Base-by-base conservation (phyloP, 2,113 vertebrate genomes). In the Caranx melampygus region DNA sequence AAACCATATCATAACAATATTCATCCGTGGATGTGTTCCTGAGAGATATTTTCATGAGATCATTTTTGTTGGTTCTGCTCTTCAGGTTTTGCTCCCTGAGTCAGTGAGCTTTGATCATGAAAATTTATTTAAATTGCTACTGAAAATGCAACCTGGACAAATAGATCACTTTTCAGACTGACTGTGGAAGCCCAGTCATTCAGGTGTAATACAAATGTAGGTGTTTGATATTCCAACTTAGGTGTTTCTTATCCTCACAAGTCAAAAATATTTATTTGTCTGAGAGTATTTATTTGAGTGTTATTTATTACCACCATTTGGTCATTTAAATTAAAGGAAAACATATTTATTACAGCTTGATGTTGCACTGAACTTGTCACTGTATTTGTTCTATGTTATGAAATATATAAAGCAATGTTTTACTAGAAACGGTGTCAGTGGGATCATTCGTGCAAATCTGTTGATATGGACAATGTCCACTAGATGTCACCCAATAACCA, bases 271-370 rank as follows among this genome's bases (percentile, higher is more conserved):
- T 91, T 80, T 81, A 86, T 21, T 72, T 85, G 47, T 87, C 6
- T 75, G 2, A 61, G 18, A 67, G 16, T 87, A 84, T 92, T 88
- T 93, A 88, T 89, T 90, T 88, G 20, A 67, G n/a, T 79, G 57
- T 84, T 89, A 91, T 90, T 93, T 92, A 93, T 91, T 88, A 13
- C 57, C 45, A 75, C 26, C 21, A 59, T 31, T 47, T 81, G 65
- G 20, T 79, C 4, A 67, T 79, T 86, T 84, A 80, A 82, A n/a
- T 90, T 80, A 64, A 77, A 72, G 10, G n/a, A 62, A 76, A 82
- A 33, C 51, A 55, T 93, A 91, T 92, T 90, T 91, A 93, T 88
- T 84, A 86, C 65, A 59, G 88, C 47, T 75, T 91, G 81, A 34
- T 71, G 84, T 89, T 92, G 89, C 90, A 78, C 86, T 86, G 70